Conservation (phyloP, 64 coral and sea anemone species). For the Cladopsammia gracilis region DNA sequence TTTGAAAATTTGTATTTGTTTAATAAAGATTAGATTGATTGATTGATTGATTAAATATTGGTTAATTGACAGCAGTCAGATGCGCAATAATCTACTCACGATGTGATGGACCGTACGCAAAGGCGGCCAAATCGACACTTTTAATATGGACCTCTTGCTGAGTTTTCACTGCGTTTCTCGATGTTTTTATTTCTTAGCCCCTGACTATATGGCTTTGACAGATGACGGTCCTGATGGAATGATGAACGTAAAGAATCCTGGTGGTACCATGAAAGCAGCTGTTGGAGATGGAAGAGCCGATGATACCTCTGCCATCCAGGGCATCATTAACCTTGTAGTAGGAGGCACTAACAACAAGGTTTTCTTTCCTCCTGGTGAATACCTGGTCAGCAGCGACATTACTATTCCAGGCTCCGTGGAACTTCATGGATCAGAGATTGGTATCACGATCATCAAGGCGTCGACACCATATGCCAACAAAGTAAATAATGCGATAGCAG, state of each 20-base stretch:
- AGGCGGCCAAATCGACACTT: too few relatives aligned
- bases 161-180: not conserved
- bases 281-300: conserved; percentile 30
- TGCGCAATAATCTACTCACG: too few relatives aligned
- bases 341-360: not conserved
- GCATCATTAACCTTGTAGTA: conserved; percentile 9
- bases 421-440: conserved; percentile 9
- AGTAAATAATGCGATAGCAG: not conserved
- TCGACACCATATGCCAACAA: not conserved
- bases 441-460: conserved; percentile 12
- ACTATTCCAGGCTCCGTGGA: not conserved
- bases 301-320: conserved; percentile 18
- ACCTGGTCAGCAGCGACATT: conserved; percentile 9
- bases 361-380: conserved; percentile 50
- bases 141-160: not conserved
- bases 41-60: too few relatives aligned
- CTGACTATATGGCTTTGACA: not conserved
- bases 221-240: conserved; percentile 18
- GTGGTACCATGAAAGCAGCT: not conserved
- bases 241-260: conserved; percentile 31
- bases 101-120: too few relatives aligned
- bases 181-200: not conserved
- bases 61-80: too few relatives aligned
- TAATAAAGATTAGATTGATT: too few relatives aligned
- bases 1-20: too few relatives aligned